Base-by-base conservation (phyloP, 2,113 vertebrate genomes). In the Prietella phreatophila region DNA sequence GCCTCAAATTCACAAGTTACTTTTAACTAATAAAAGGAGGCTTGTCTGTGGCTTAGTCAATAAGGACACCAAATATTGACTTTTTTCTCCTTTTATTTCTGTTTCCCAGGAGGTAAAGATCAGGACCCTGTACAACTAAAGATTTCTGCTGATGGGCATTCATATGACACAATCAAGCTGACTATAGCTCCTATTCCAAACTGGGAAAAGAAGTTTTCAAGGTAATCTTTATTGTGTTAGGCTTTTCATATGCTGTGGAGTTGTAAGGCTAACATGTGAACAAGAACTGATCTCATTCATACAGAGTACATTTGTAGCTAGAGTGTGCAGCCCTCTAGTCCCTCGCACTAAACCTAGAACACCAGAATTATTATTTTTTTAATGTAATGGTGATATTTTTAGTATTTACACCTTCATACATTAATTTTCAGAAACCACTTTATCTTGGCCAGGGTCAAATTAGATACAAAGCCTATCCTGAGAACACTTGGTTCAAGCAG, bases 1-100 rank as follows among this genome's bases (percentile, higher is more conserved):
- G 63, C 71, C 56, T 85, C 20, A 84, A 30, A 79, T 20, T 76
- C 85, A 78, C 27, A 17, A 82, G 47, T 85, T 80, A 85, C 84
- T 88, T 86, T 86, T 50, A 82, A 76, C 67, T 85, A 36, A 61
- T 61, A 36, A 83, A 11, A 86, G 25, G 8, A 82, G 33, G 10
- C 2, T 82, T 19, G 22, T n/a, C 58, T 14, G 81, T 65, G 78
- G 30, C 19, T 82, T 69, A 10, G 30, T 78, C 8, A 8, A 50
- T 61, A 78, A 78, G 14, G n/a, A 30, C 25, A 78, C 13, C 73
- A 61, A 6, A 61, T 39, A 61, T 39, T 60, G 5, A 39, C 36
- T 27, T 14, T 19, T 8, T 33, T 25, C 17, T 76, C 0, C 20
- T 58, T 67, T 33, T 82, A 19, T 81, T 69, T 86, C 50, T 71